Evolutionary conservation across 2,113 vertebrate species (phyloP).

Genomic region (Irena cyanogastra): DNA sequence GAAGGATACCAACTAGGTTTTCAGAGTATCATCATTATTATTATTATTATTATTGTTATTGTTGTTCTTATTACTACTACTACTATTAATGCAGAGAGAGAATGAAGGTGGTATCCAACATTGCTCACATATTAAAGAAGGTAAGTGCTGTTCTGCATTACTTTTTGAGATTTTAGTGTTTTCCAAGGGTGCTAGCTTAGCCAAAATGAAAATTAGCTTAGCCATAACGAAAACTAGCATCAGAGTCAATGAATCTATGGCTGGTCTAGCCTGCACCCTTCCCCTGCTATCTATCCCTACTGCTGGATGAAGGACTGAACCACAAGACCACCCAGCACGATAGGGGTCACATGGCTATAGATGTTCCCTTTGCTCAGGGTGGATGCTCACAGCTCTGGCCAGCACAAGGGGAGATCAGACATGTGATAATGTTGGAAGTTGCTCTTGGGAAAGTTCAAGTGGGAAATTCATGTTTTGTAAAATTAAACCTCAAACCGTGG

Average conservation of each 20-base stretch:
- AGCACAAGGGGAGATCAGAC: neutral
- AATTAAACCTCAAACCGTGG: neutral
- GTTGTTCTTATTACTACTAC: neutral
- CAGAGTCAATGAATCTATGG: neutral
- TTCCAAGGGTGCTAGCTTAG: neutral
- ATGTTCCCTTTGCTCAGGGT: neutral
- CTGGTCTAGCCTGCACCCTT: neutral
- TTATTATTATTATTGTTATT: neutral
- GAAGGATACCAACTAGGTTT: neutral
- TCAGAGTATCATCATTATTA: neutral
- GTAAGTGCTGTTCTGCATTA: neutral
- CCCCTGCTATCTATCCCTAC: neutral
- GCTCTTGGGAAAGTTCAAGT: neutral
- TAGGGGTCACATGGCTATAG: fast-evolving
- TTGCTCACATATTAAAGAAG: neutral
- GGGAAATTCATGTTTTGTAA: neutral
- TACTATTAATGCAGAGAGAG: neutral
- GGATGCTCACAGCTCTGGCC: neutral
- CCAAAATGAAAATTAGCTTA: neutral
- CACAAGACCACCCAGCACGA: neutral
- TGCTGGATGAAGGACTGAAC: neutral
- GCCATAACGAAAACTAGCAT: neutral
- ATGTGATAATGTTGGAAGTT: neutral
- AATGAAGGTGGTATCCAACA: neutral
- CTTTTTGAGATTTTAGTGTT: neutral